Evolutionary conservation across 2,113 vertebrate species (phyloP).

Genomic region (Gymnogyps californianus): DNA sequence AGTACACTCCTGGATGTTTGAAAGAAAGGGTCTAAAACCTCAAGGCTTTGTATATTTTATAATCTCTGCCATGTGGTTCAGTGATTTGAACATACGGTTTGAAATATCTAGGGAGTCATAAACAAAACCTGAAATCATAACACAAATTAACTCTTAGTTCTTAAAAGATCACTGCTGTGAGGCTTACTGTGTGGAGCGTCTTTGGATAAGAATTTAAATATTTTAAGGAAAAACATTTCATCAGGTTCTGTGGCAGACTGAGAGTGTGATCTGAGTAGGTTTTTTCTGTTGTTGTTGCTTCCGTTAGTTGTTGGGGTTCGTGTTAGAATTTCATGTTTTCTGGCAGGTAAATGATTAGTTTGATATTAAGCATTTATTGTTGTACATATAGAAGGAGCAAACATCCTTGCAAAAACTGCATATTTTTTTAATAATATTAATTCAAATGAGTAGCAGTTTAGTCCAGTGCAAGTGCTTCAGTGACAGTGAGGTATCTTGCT

Average conservation of each 20-base stretch:
- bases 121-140: background rate
- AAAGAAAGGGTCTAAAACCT: background rate
- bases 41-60: background rate
- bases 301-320: background rate
- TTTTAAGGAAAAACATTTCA: background rate
- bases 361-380: background rate
- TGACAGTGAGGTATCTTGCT: background rate
- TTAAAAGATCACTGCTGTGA: background rate
- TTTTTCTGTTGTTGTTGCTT: background rate
- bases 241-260: background rate
- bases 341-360: background rate
- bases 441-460: background rate
- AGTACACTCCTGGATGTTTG: background rate
- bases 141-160: background rate
- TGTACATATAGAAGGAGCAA: background rate
- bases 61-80: background rate
- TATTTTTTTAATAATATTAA: background rate
- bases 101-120: background rate
- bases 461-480: background rate
- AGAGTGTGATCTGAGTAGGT: background rate
- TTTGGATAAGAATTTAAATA: background rate
- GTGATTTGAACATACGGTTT: background rate
- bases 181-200: background rate
- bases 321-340: background rate
- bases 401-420: background rate